Conservation (phyloP, 2,888 invertebrate genomes). For the Pandemis cinnamomeana region DNA sequence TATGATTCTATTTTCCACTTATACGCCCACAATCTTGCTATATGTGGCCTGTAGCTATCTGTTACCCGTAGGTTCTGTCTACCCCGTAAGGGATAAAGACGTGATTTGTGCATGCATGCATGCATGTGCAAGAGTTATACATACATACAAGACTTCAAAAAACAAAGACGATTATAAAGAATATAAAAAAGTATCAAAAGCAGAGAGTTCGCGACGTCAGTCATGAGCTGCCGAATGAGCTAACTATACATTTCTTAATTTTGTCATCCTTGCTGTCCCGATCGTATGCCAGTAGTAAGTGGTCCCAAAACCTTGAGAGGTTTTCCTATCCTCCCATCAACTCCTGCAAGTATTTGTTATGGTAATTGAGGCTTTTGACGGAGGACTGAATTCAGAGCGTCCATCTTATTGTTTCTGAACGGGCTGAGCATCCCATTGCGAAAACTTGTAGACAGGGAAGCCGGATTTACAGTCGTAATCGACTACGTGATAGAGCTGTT, state of each 20-base stretch:
- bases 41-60: no score
- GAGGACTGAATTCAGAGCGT: constrained; percentile 1
- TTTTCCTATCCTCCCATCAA: constrained; percentile 1
- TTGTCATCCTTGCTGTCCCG: not conserved
- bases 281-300: not conserved
- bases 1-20: no score
- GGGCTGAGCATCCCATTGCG: not conserved
- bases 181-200: no score
- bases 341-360: constrained; percentile 5
- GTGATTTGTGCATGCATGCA: no score
- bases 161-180: no score
- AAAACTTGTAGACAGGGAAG: not conserved
- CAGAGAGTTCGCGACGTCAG: no score
- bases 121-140: no score
- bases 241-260: not conserved
- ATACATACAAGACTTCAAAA: no score
- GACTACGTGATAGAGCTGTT: not conserved
- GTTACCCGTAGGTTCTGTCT: no score
- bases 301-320: not conserved
- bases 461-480: not conserved
- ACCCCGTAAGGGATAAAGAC: no score
- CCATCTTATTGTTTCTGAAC: not conserved
- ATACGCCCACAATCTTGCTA: no score
- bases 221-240: not conserved
- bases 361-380: constrained; percentile 11